A percentile compares a stretch with the other conserved stretches of the same genome.
Evolutionary conservation across 2,888 invertebrate genomes (phyloP).

Genomic region (Zygogramma bicolorata): DNA sequence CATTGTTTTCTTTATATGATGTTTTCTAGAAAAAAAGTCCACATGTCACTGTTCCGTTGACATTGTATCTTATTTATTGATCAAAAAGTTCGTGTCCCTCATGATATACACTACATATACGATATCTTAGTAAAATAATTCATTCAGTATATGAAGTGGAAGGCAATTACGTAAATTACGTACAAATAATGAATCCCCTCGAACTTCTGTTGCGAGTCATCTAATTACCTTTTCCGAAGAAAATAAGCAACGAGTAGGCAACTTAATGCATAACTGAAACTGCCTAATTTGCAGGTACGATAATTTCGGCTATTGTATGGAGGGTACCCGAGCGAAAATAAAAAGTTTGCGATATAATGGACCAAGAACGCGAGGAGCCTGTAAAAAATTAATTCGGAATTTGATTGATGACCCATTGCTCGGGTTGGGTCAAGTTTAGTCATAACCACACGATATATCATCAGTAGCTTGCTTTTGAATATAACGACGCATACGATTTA

Average conservation of each 20-base stretch:
- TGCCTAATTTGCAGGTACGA: constrained; percentile 24
- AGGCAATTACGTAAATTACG: no score
- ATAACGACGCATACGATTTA: not conserved
- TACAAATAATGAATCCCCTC: no score
- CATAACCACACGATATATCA: not conserved
- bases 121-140: no score
- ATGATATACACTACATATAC: no score
- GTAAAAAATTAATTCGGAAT: constrained; percentile 6
- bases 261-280: constrained; percentile 16
- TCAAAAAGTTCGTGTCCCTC: no score
- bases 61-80: no score
- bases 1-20: no score
- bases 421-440: not conserved
- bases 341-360: constrained; percentile 7
- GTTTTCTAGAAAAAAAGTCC: no score
- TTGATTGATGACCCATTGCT: constrained; percentile 13
- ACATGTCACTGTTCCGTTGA: no score
- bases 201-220: constrained; percentile 13
- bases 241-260: not conserved
- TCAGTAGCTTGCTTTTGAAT: not conserved
- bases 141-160: no score
- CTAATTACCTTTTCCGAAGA: constrained; percentile 13
- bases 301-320: constrained; percentile 8
- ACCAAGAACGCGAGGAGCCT: not conserved
- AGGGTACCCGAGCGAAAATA: not conserved